Conservation (phyloP, 1,140 invertebrate genomes). For the Chironomus striatipennis region DNA sequence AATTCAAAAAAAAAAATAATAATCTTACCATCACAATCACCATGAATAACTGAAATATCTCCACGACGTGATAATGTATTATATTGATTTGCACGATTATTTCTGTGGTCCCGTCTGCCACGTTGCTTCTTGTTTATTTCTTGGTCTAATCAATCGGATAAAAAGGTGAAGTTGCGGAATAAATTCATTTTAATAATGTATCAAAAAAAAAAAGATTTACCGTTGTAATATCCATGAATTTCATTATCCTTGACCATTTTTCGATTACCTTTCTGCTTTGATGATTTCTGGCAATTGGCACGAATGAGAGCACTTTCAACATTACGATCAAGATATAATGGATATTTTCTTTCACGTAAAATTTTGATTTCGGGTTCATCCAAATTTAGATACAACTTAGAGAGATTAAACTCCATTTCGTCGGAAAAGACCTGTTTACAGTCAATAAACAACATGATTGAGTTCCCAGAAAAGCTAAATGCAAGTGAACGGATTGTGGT, state of each 20-base stretch:
- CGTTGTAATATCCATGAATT: conserved; percentile 32
- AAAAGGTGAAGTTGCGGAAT: neutral
- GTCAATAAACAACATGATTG: conserved; percentile 36
- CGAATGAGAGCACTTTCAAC: conserved; percentile 36
- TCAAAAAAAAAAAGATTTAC: neutral
- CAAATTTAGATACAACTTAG: conserved; percentile 39
- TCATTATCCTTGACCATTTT: conserved; percentile 38
- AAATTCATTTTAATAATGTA: neutral
- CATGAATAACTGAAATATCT: conserved; percentile 65
- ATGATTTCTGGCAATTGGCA: conserved; percentile 39
- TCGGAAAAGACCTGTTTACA: conserved; percentile 37
- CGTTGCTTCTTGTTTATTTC: conserved; percentile 40
- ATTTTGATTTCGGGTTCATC: conserved; percentile 39
- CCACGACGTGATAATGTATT: conserved; percentile 47
- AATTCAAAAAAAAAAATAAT: neutral
- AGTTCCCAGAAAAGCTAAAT: conserved; percentile 36
- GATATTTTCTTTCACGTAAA: conserved; percentile 45
- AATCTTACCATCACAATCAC: conserved; percentile 53
- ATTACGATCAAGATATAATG: conserved; percentile 41
- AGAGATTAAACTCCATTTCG: conserved; percentile 36
- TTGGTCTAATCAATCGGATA: neutral
- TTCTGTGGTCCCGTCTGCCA: conserved; percentile 30
- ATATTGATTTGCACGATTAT: conserved; percentile 24
- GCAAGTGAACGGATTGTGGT: conserved; percentile 39
- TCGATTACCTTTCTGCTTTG: conserved; percentile 33